phyloP scores from a whole-genome alignment of 2,113 vertebrate genomes.

The Lampris megalopsis region DNA sequence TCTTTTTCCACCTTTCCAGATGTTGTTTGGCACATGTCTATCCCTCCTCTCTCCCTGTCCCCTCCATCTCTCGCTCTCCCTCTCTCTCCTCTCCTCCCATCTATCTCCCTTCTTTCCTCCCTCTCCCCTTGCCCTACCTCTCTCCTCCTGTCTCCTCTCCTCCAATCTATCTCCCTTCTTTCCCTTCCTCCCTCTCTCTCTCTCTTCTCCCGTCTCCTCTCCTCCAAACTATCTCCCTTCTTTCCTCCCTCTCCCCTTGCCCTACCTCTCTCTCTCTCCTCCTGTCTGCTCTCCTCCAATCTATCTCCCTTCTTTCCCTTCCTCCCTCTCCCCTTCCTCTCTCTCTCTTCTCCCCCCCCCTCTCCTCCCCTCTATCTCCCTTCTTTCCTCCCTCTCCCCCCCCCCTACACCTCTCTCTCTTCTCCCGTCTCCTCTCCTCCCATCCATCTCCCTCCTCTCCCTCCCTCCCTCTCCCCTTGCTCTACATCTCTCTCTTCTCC shows the following conservation, averaged over 20 bases:
- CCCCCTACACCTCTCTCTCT: background rate
- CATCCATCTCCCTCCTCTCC: background rate
- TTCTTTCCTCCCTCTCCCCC: no score
- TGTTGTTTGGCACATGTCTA: slow-evolving; percentile 66
- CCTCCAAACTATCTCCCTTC: background rate
- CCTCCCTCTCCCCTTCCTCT: background rate
- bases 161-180: slow-evolving; percentile 8
- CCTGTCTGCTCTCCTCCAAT: background rate
- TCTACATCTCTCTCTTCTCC: slow-evolving; percentile 21
- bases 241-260: background rate
- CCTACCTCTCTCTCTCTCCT: background rate
- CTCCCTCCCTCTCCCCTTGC: slow-evolving; percentile 14
- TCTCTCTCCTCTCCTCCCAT: slow-evolving; percentile 1
- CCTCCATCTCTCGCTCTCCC: background rate
- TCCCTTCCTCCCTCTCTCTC: slow-evolving; percentile 8
- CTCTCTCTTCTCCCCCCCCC: background rate
- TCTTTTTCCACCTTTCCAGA: slow-evolving; percentile 51
- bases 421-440: background rate
- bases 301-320: background rate
- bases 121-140: background rate
- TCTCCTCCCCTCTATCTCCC: slow-evolving; percentile 3
- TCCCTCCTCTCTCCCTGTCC: background rate
- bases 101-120: background rate
- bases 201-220: slow-evolving; percentile 10
- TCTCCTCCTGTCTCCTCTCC: slow-evolving; percentile 13